phyloP scores from a whole-genome alignment of 2,113 vertebrate species.

The Pangasianodon gigas region DNA sequence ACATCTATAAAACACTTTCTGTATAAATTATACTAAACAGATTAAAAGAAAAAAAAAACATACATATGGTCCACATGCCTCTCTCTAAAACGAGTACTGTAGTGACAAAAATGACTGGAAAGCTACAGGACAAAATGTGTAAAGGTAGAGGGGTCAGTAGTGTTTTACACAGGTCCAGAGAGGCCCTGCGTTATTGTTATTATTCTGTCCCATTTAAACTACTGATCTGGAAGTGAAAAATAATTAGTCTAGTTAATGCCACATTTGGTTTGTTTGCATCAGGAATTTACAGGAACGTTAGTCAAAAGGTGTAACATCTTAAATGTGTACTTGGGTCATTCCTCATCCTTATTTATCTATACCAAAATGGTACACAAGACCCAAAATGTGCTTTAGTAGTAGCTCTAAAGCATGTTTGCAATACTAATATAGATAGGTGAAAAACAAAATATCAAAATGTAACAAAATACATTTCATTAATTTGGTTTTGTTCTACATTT shows the following conservation, averaged over 20 bases:
- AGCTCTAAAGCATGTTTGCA: neutral
- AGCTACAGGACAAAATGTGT: conserved; percentile 10
- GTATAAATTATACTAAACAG: conserved; percentile 71
- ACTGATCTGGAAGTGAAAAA: neutral
- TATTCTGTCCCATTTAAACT: neutral
- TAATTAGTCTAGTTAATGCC: neutral
- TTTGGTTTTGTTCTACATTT: neutral
- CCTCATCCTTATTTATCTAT: neutral
- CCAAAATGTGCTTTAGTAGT: neutral
- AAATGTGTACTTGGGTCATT: neutral
- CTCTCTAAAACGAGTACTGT: conserved; percentile 27
- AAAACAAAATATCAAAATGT: neutral
- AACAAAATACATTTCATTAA: neutral
- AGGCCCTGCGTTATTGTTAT: neutral
- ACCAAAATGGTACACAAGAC: neutral
- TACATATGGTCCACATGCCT: neutral
- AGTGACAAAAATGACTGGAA: conserved; percentile 33
- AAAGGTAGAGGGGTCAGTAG: conserved; percentile 32
- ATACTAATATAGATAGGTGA: neutral
- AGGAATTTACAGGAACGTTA: neutral
- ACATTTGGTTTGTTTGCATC: neutral
- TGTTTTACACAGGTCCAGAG: conserved; percentile 36
- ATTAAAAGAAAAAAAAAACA: conserved; percentile 41
- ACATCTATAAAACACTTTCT: conserved; percentile 73
- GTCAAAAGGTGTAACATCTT: neutral